Base-by-base conservation (phyloP, 92 coral and sea anemone genomes). In the Zoanthus sociatus region DNA sequence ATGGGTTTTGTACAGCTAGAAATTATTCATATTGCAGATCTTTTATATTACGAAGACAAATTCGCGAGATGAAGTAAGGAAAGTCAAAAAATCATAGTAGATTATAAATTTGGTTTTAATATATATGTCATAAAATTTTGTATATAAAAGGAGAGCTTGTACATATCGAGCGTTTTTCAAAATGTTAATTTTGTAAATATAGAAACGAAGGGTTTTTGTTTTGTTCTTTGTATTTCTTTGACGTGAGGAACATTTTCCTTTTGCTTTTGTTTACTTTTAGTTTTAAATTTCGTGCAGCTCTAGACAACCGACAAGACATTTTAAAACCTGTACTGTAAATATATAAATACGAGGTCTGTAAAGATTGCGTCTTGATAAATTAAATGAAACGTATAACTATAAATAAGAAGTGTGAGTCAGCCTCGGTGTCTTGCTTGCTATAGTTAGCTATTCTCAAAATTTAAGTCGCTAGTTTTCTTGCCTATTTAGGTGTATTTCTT, bases 1-100 rank as follows among this genome's bases (percentile, higher is more conserved):
- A 81, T 37, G 74, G 45, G 75, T 91, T 91, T 91, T 91, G 94
- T 91, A 91, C 92, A 91, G 92, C 71, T 72, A 91, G 71, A 67
- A 91, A 88, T 91, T 91, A 91, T 88, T 91, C 91, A 91, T 88
- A 88, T 77, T 78, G 77, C 72, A 83, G 46, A 71, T 46, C 79
- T 81, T 79, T 81, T 81, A 81, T 81, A 81, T 81, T 66, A 56
- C 20, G 74, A 45, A 63, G 37, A 66, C 61, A 66, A 81, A 64
- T 64, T 81, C 75, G 73, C 26, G 56, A 67, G 70, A 21, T 63
- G 47, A 66, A 81, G 66, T 81, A 81, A 68, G 85, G 56, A 46
- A 16, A 55, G 42, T 66, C 61, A 37, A 79, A 33, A 26, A n/a
- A 33, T 31, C 60, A 78, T 71, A 77, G 11, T 60, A 78, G 71